Evolutionary conservation across 2,888 invertebrate species (phyloP).

Genomic region (Tetragonisca angustula): DNA sequence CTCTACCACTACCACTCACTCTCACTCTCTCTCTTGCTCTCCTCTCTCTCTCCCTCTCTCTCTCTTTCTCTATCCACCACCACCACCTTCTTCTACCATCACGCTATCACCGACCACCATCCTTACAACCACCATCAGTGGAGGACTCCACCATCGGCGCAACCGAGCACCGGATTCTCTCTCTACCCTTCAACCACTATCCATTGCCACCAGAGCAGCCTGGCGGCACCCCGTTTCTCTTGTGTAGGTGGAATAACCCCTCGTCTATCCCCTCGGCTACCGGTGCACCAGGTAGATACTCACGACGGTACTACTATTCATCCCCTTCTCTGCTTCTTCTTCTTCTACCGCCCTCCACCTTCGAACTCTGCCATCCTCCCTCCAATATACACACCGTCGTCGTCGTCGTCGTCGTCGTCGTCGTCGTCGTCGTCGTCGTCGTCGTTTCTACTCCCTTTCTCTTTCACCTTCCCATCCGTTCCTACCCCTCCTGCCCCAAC

Average conservation of each 20-base stretch:
- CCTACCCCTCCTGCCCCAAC: not conserved
- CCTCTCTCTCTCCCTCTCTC: constrained; percentile 63
- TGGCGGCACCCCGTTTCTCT: constrained; percentile 38
- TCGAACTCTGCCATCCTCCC: constrained; percentile 61
- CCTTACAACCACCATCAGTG: constrained; percentile 52
- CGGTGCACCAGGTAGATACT: constrained; percentile 73
- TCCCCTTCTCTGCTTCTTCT: constrained; percentile 27
- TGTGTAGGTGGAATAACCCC: constrained; percentile 51
- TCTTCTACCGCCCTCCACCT: constrained; percentile 45
- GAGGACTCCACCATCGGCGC: constrained; percentile 30
- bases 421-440: too few species aligned
- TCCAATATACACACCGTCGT: constrained; percentile 45
- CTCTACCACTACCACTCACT: constrained; percentile 68
- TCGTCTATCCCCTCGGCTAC: constrained; percentile 61
- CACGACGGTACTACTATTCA: constrained; percentile 66
- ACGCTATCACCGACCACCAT: constrained; percentile 50
- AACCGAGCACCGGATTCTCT: constrained; percentile 56
- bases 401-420: too few species aligned
- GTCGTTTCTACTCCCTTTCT: constrained; percentile 35
- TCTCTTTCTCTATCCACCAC: constrained; percentile 26
- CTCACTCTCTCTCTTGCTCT: too few species aligned
- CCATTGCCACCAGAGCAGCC: constrained; percentile 60
- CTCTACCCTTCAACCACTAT: constrained; percentile 70
- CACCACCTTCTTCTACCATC: constrained; percentile 45
- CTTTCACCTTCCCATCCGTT: constrained; percentile 34